A percentile compares a stretch with the other conserved stretches of the same genome.
phyloP scores from a whole-genome alignment of 2,113 vertebrate genomes.

The Parus major region DNA sequence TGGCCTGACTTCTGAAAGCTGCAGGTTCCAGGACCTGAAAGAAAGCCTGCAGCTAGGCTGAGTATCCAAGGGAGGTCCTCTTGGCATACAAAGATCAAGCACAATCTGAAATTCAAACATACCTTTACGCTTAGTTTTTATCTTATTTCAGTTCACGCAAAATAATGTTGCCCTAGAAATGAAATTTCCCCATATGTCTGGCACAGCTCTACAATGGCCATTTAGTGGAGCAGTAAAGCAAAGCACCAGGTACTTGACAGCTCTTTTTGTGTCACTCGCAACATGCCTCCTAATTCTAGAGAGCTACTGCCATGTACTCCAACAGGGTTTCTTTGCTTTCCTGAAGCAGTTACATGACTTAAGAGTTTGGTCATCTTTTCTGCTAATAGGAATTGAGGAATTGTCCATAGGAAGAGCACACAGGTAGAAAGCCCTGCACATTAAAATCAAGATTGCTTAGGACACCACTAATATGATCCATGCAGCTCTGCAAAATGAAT shows the following conservation, averaged over 20 bases:
- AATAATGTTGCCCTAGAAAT: conserved; percentile 67
- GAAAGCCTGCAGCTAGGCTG: conserved; percentile 41
- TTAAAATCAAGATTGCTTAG: conserved; percentile 4
- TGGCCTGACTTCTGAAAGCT: conserved; percentile 54
- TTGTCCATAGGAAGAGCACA: not conserved
- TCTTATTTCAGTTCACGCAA: conserved; percentile 48
- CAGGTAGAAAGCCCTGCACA: not conserved
- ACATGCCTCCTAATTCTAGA: conserved; percentile 41
- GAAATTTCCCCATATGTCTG: conserved; percentile 14
- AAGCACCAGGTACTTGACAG: conserved; percentile 51
- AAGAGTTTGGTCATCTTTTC: conserved; percentile 33
- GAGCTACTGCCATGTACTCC: conserved; percentile 36
- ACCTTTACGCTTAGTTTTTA: conserved; percentile 41
- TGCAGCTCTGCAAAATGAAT: conserved; percentile 36
- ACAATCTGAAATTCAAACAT: conserved; percentile 53
- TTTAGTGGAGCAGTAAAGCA: conserved; percentile 45
- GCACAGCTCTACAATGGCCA: conserved; percentile 40
- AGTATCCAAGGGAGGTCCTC: conserved; percentile 56
- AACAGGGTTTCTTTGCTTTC: conserved; percentile 45
- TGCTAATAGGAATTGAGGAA: conserved; percentile 1
- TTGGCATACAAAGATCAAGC: conserved; percentile 55
- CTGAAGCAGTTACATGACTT: conserved; percentile 43
- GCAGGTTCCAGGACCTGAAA: conserved; percentile 51
- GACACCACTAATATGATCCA: conserved; percentile 3
- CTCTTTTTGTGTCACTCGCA: conserved; percentile 50